Evolutionary conservation across 1,140 invertebrate genomes (phyloP).

Genomic region (Bombus consobrinus): DNA sequence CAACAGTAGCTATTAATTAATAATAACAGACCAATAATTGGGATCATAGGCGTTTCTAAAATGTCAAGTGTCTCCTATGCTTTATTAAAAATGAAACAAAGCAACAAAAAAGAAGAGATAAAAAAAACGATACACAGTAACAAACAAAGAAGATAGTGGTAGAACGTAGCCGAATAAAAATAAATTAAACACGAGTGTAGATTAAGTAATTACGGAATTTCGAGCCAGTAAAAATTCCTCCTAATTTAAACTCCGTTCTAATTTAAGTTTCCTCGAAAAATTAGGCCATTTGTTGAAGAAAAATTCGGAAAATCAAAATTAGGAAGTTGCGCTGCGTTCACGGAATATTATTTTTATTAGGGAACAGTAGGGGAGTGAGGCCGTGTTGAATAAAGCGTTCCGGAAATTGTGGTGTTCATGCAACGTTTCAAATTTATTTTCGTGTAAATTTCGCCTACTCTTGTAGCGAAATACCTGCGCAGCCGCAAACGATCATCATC

Average conservation of each 20-base stretch:
- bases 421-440: constrained; percentile 48
- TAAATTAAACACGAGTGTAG: no score
- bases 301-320: neutral
- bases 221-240: no score
- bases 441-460: constrained; percentile 51
- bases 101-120: no score
- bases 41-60: neutral
- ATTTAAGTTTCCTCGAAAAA: no score
- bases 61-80: no score
- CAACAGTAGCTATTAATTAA: no score
- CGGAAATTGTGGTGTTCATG: constrained; percentile 22
- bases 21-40: neutral
- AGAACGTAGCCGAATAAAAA: no score
- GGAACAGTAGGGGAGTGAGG: neutral
- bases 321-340: neutral
- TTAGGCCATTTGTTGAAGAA: no score
- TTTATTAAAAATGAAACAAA: neutral
- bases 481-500: constrained; percentile 51
- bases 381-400: constrained; percentile 37
- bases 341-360: constrained; percentile 20
- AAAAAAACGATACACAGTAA: no score
- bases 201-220: no score
- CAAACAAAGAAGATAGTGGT: no score
- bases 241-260: no score
- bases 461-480: constrained; percentile 47